These are phyloP conservation scores for Sminthurides aquaticus DNA, from an alignment of 2,888 invertebrate species.

Conservation along the genomic window DNA sequence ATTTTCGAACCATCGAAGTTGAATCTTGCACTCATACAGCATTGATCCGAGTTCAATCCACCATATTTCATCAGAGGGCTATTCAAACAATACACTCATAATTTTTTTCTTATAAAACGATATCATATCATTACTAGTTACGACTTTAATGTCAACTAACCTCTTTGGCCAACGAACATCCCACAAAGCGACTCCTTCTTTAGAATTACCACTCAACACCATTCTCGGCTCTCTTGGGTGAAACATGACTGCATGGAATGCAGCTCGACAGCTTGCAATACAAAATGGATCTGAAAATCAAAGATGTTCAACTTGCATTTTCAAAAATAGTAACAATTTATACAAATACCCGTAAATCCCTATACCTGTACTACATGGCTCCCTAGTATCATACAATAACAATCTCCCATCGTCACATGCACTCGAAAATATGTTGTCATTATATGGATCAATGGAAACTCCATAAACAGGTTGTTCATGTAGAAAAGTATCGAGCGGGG, in stretches of 20 bases:
- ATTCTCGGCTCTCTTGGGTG: slow-evolving; percentile 75
- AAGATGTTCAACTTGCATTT: slow-evolving; percentile 8
- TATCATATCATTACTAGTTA: too few species aligned
- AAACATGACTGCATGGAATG: slow-evolving; percentile 94
- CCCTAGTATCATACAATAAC: slow-evolving; percentile 73
- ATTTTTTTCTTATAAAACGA: slow-evolving; percentile 1
- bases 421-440: slow-evolving; percentile 73
- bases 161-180: slow-evolving; percentile 74
- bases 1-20: slow-evolving; percentile 69
- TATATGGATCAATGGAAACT: slow-evolving; percentile 75
- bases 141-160: too few species aligned
- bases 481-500: slow-evolving; percentile 63
- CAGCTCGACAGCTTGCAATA: slow-evolving; percentile 61
- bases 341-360: neutral
- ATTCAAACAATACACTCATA: slow-evolving; percentile 33
- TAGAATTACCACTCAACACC: slow-evolving; percentile 80
- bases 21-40: slow-evolving; percentile 89
- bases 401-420: slow-evolving; percentile 89
- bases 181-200: slow-evolving; percentile 83
- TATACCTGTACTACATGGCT: slow-evolving; percentile 50
- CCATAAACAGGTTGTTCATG: slow-evolving; percentile 88
- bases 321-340: slow-evolving; percentile 11
- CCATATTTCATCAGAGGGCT: slow-evolving; percentile 66
- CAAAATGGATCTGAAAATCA: slow-evolving; percentile 57
- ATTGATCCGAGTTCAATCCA: slow-evolving; percentile 56